Base-by-base conservation (phyloP, 2,888 invertebrate species). In the Rhimphoctona megacephalus region DNA sequence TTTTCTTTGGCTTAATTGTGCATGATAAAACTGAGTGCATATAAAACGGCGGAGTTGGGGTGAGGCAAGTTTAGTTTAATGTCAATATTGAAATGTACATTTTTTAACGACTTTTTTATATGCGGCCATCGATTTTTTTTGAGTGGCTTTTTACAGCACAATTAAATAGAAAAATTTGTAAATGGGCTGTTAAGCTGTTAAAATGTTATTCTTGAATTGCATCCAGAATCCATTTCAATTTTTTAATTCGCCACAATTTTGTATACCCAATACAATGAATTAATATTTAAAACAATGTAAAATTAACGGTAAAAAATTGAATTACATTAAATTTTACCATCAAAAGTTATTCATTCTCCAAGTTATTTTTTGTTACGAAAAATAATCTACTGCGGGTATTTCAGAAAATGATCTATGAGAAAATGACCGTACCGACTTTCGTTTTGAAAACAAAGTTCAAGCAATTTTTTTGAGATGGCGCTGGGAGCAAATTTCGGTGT, bases 381-480 rank as follows among this genome's bases (percentile, higher is more conserved):
- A 30, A 46, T 5, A 11, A 81, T 30, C 81, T 54, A 74, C 84
- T 36, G 74, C 25, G 1, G 66, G 52, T 74, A 69, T 17, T 33
- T 14, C 22, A 69, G 86, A 30, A 30, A 66, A 11, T 17, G 17
- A 17, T 36, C 2, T 2, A 14, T 30, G 30, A 69, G 84, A 17
- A 30, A 78, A 14, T 14, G 4, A 9, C 17, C 3, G 14, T 79
- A 54, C 36, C 83, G 39, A 80, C n/a, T 2, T 9, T 52, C 33
- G 25, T 61, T 36, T 78, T 5, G 33, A 36, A n/a, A 36, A 61
- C 2, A 33, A 66, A 76, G 57, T 85, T 76, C 22, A 3, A 6
- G 36, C 19, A 57, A 39, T 5, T 43, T 57, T 30, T 5, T 33
- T 11, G 4, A 76, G 87, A 52, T n/a, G 57, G 82, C 87, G 69